Base-by-base conservation (phyloP, 2,888 invertebrate species). In the Platycheirus rosarum region DNA sequence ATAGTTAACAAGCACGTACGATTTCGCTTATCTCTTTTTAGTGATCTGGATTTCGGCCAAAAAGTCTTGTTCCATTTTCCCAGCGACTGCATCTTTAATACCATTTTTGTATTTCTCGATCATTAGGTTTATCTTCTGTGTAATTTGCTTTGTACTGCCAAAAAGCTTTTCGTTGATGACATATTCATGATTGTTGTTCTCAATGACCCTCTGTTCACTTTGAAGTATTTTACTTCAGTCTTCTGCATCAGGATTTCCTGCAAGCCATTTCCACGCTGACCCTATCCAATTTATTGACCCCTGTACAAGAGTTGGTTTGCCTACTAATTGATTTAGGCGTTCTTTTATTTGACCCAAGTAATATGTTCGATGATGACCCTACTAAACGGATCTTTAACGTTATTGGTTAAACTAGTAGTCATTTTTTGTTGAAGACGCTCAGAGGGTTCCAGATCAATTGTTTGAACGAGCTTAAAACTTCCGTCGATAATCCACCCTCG, bases 1-100 rank as follows among this genome's bases (percentile, higher is more conserved):
- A 68, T 44, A 77, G 44, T 44, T 69, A 62, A 9, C 51, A 73
- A 4, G 73, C 73, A 20, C 26, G 14, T 16, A 74, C 32, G 18
- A 74, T 63, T 55, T 77, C 74, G n/a, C 60, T 60, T 32, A 78
- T 20, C 51, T 84, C 73, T 32, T 76, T 2, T 80, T 77, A 14
- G 70, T 16, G 8, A 79, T 26, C 6, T 48, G 37, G 2, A 73
- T 49, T 26, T 57, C 62, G 13, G 70, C 66, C 18, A 74, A 20
- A 20, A 68, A 23, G 9, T 42, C 16, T 26, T 44, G 29, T n/a
- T 14, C 26, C 16, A 46, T 32, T 14, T 46, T 53, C 18, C 26
- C 29, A 65, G 46, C 23, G 14, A 23, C 23, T 23, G 23, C 23
- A 23, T 23, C 6, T 6, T 23, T 23, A 6, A 23, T 23, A 23